A percentile compares a stretch with the other conserved stretches of the same genome.
These are phyloP conservation scores for Lagocephalus sceleratus DNA, from an alignment of 2,797 vertebrate genomes.

Conservation along the genomic window DNA sequence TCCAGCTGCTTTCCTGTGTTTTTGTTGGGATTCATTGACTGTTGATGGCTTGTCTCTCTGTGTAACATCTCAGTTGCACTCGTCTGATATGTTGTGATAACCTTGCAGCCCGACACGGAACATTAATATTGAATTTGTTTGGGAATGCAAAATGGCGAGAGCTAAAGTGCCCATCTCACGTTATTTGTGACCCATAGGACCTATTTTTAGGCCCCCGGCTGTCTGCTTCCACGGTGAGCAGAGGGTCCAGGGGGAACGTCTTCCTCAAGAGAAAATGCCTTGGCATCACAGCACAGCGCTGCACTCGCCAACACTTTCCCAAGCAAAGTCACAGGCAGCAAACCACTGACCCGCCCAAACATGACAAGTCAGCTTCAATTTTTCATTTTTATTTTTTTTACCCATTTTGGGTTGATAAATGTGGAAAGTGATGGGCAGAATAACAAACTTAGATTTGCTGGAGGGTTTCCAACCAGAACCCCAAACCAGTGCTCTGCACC, in stretches of 20 bases:
- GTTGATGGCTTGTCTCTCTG: slow-evolving; percentile 21
- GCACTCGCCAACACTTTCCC: slow-evolving; percentile 14
- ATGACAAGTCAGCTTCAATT: not conserved
- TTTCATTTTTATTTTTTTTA: slow-evolving; percentile 7
- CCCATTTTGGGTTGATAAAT: slow-evolving; percentile 2
- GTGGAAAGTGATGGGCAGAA: not conserved
- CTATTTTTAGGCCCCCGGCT: slow-evolving; percentile 29
- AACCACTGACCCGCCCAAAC: slow-evolving; percentile 19
- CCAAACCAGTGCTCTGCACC: too few relatives aligned
- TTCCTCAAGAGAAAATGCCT: slow-evolving; percentile 58
- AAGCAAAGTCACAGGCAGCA: slow-evolving; percentile 2
- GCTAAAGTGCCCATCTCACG: slow-evolving; percentile 36
- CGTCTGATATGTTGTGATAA: not conserved
- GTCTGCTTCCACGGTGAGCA: slow-evolving; percentile 16
- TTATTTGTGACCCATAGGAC: slow-evolving; percentile 27
- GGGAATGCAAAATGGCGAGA: slow-evolving; percentile 18
- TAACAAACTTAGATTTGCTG: too few relatives aligned
- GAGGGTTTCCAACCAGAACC: too few relatives aligned
- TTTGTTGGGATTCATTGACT: not conserved
- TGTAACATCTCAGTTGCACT: slow-evolving; percentile 10
- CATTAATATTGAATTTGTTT: slow-evolving; percentile 11
- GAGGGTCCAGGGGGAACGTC: slow-evolving; percentile 33
- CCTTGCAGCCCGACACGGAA: slow-evolving; percentile 14
- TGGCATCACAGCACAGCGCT: slow-evolving; percentile 38
- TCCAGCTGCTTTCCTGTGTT: too few relatives aligned